phyloP scores from a whole-genome alignment of 2,113 vertebrate genomes.

The Garra rufa region DNA sequence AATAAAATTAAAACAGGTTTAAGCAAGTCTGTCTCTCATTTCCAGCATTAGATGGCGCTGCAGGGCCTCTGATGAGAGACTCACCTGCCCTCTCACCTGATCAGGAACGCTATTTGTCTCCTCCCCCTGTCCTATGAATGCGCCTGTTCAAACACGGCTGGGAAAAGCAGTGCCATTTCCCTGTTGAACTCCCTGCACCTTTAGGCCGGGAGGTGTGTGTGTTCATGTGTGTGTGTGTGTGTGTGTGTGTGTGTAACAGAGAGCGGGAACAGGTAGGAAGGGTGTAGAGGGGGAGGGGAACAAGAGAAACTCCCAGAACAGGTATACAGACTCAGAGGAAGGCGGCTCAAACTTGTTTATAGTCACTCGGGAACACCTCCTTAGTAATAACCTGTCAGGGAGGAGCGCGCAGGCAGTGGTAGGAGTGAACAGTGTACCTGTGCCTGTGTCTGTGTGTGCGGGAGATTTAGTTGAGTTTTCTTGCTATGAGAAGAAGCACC shows the following conservation, averaged over 20 bases:
- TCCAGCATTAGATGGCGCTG: constrained; percentile 69
- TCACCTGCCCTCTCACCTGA: constrained; percentile 70
- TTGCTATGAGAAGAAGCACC: constrained; percentile 72
- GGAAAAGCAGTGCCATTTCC: constrained; percentile 38
- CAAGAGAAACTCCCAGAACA: constrained; percentile 60
- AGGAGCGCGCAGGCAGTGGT: constrained; percentile 56
- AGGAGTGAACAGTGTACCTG: constrained; percentile 44
- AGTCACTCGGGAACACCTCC: constrained; percentile 57
- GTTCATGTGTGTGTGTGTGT: constrained; percentile 13
- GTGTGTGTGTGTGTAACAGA: not conserved
- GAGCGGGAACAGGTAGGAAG: constrained; percentile 11
- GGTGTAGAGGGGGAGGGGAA: constrained; percentile 9
- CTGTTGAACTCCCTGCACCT: not conserved
- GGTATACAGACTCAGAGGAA: constrained; percentile 47
- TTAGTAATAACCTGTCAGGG: constrained; percentile 73
- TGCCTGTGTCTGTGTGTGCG: constrained; percentile 40
- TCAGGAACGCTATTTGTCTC: constrained; percentile 45
- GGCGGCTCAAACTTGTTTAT: constrained; percentile 43
- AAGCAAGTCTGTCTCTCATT: not conserved
- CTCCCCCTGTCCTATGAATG: constrained; percentile 45
- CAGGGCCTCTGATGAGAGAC: constrained; percentile 55
- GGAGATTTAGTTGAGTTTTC: constrained; percentile 40
- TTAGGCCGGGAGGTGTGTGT: not conserved
- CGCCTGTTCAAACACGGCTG: constrained; percentile 23
- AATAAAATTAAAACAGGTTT: not conserved